These are phyloP conservation scores for Syngnathus floridae DNA, from an alignment of 2,113 vertebrate species.

Conservation along the genomic window DNA sequence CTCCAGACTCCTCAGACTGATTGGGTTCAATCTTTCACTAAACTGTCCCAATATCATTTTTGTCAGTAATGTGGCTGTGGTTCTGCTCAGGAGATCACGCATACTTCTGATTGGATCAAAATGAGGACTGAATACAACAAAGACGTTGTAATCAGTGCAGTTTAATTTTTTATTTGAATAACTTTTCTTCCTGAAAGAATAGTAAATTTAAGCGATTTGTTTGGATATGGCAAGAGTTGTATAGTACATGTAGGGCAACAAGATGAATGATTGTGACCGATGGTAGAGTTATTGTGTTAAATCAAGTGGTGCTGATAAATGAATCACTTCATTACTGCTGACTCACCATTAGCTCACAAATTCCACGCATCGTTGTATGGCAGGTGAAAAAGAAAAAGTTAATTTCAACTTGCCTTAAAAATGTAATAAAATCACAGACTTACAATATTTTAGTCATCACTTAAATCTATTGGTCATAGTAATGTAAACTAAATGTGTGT, in stretches of 20 bases:
- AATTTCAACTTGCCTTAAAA: neutral
- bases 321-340: slow-evolving; percentile 49
- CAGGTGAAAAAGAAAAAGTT: neutral
- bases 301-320: slow-evolving; percentile 30
- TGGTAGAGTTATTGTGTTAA: slow-evolving; percentile 35
- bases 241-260: slow-evolving; percentile 6
- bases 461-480: neutral
- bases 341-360: slow-evolving; percentile 43
- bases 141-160: neutral
- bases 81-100: slow-evolving; percentile 24
- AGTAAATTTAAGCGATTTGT: neutral
- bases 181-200: neutral
- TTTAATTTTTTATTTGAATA: slow-evolving; percentile 3
- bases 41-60: slow-evolving; percentile 4
- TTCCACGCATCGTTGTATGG: slow-evolving; percentile 16
- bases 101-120: slow-evolving; percentile 20
- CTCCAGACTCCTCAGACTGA: slow-evolving; percentile 24
- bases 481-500: neutral
- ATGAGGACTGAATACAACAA: slow-evolving; percentile 12
- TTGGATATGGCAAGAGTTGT: neutral
- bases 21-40: slow-evolving; percentile 22
- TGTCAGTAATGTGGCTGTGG: slow-evolving; percentile 11
- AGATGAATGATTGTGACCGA: slow-evolving; percentile 14
- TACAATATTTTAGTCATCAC: neutral
- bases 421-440: neutral